A percentile compares a stretch with the other conserved stretches of the same genome.
Evolutionary conservation across 2,888 invertebrate genomes (phyloP).

Genomic region (Ischnura elegans): DNA sequence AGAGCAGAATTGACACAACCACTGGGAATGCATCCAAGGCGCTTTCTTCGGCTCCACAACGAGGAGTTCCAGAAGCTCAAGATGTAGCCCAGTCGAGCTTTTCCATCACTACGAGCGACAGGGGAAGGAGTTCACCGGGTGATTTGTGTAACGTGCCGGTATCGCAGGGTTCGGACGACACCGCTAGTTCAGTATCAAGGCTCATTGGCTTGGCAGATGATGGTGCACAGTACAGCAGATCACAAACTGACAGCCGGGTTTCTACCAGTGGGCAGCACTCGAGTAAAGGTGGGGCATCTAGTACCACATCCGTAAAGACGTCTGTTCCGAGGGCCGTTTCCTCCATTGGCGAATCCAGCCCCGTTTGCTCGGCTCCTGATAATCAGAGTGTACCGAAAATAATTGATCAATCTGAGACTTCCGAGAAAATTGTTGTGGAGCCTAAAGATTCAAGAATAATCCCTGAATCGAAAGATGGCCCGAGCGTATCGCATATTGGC

Average conservation of each 20-base stretch:
- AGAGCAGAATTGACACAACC: constrained; percentile 42
- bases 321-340: not conserved
- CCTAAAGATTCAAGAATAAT: not conserved
- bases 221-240: not conserved
- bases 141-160: not conserved
- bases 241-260: constrained; percentile 47
- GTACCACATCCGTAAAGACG: not conserved
- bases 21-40: constrained; percentile 28
- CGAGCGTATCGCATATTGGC: not conserved
- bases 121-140: constrained; percentile 24
- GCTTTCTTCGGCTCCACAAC: not conserved
- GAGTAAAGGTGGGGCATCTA: not conserved
- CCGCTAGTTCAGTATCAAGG: not conserved
- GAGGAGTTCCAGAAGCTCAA: constrained; percentile 4
- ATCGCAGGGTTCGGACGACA: not conserved
- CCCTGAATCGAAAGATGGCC: not conserved
- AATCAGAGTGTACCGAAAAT: not conserved
- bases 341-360: not conserved
- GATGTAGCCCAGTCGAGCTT: constrained; percentile 41
- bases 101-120: constrained; percentile 36
- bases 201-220: not conserved
- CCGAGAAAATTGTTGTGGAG: not conserved
- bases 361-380: not conserved
- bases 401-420: not conserved
- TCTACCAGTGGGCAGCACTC: constrained; percentile 57